These are phyloP conservation scores for Eulemur coronatus DNA, from an alignment of 2,797 vertebrate genomes.

Conservation along the genomic window DNA sequence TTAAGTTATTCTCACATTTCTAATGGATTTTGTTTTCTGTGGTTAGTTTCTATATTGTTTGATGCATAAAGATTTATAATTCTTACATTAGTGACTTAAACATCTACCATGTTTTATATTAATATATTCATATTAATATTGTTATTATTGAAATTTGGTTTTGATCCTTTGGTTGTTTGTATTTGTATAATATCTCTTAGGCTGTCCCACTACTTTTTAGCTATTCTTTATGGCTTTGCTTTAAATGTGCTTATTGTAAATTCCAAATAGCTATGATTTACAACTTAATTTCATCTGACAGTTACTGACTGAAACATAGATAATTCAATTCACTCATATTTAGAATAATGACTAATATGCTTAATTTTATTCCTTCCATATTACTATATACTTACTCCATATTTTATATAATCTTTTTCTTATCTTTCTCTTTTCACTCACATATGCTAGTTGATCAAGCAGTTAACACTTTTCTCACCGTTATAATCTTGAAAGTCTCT, in stretches of 20 bases:
- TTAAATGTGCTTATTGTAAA: not conserved
- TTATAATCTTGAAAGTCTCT: not conserved
- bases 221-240: not conserved
- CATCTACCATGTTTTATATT: not conserved
- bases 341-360: not conserved
- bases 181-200: not conserved
- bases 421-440: not conserved
- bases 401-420: not conserved
- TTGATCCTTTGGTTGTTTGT: not conserved
- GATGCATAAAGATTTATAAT: not conserved
- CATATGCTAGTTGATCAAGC: not conserved
- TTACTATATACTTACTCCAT: not conserved
- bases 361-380: not conserved
- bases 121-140: not conserved
- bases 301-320: not conserved
- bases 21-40: not conserved
- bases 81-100: not conserved
- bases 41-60: not conserved
- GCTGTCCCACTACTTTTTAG: not conserved
- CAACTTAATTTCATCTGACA: not conserved
- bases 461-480: not conserved
- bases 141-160: not conserved
- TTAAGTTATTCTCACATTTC: not conserved
- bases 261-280: not conserved
- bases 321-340: not conserved